phyloP scores from a whole-genome alignment of 2,888 invertebrate genomes.

The Drosophila gaucha region DNA sequence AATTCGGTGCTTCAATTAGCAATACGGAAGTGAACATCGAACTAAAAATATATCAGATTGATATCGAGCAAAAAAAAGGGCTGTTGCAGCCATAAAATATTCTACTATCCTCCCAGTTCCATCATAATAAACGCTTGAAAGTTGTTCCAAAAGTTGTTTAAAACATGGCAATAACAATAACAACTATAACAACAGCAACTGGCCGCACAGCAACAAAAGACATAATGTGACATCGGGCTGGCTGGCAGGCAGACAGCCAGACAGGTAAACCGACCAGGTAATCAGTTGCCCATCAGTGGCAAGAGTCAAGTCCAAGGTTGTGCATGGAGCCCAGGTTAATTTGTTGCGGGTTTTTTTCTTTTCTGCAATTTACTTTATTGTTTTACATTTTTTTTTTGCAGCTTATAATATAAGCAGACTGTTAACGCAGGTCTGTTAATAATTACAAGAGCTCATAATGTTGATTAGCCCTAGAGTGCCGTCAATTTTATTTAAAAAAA shows the following conservation, averaged over 20 bases:
- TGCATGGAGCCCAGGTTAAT: slow-evolving; percentile 30
- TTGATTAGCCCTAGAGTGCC: slow-evolving; percentile 7
- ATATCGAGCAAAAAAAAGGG: slow-evolving; percentile 27
- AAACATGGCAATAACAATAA: slow-evolving; percentile 27
- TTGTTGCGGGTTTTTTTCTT: slow-evolving; percentile 25
- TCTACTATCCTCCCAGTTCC: slow-evolving; percentile 28
- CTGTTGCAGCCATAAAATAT: slow-evolving; percentile 18
- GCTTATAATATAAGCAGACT: slow-evolving; percentile 30
- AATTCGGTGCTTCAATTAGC: slow-evolving; percentile 50
- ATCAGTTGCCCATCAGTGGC: slow-evolving; percentile 33
- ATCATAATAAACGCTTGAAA: slow-evolving; percentile 61
- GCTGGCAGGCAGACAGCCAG: slow-evolving; percentile 14
- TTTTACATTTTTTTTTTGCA: slow-evolving; percentile 16
- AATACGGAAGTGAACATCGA: slow-evolving; percentile 59
- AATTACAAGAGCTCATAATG: slow-evolving; percentile 18
- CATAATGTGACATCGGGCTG: slow-evolving; percentile 47
- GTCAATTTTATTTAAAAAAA: not conserved
- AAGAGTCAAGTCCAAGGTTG: slow-evolving; percentile 73
- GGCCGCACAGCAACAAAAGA: slow-evolving; percentile 17
- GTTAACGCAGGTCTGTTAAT: slow-evolving; percentile 47
- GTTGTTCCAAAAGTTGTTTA: slow-evolving; percentile 68
- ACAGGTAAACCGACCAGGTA: slow-evolving; percentile 20
- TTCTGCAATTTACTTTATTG: slow-evolving; percentile 35
- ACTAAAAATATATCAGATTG: slow-evolving; percentile 36
- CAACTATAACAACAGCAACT: slow-evolving; percentile 21